Percentiles rank a stretch among this genome's conserved stretches.
Conservation (phyloP, 2,888 invertebrate species). For the Tortrix viridana region DNA sequence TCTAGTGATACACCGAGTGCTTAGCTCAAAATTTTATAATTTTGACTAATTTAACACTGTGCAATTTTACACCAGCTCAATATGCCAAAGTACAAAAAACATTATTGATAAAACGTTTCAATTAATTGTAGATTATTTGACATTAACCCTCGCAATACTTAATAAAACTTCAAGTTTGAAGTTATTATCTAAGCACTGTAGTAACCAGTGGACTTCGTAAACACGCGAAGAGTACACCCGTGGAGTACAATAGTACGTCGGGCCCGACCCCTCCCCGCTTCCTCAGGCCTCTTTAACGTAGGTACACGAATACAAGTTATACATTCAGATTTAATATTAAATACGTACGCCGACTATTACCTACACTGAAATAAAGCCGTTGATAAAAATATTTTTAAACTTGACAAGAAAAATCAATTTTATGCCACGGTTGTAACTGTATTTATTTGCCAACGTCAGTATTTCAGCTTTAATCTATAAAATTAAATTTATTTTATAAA, state of each 20-base stretch:
- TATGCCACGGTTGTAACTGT: neutral
- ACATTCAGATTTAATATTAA: constrained; percentile 38
- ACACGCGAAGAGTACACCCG: constrained; percentile 6
- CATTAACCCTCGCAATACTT: neutral
- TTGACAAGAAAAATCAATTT: neutral
- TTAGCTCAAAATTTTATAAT: too few relatives aligned
- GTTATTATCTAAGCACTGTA: neutral
- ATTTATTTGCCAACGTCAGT: constrained; percentile 24
- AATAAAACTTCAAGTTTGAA: neutral
- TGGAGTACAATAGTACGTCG: constrained; percentile 12
- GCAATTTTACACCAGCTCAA: too few relatives aligned
- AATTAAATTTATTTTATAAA: constrained; percentile 37
- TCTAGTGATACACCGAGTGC: too few relatives aligned
- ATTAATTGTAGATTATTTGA: too few relatives aligned
- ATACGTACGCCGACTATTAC: constrained; percentile 36
- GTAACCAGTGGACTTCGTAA: neutral
- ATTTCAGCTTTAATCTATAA: constrained; percentile 34
- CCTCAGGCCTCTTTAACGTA: constrained; percentile 31
- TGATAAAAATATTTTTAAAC: constrained; percentile 13
- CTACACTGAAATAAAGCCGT: constrained; percentile 35
- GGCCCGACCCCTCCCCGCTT: constrained; percentile 27
- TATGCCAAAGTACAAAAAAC: too few relatives aligned
- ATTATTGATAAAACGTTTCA: too few relatives aligned
- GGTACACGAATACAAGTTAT: constrained; percentile 39
- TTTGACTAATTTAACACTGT: too few relatives aligned